phyloP scores from a whole-genome alignment of 2,888 invertebrate species.

The Celastrina argiolus region DNA sequence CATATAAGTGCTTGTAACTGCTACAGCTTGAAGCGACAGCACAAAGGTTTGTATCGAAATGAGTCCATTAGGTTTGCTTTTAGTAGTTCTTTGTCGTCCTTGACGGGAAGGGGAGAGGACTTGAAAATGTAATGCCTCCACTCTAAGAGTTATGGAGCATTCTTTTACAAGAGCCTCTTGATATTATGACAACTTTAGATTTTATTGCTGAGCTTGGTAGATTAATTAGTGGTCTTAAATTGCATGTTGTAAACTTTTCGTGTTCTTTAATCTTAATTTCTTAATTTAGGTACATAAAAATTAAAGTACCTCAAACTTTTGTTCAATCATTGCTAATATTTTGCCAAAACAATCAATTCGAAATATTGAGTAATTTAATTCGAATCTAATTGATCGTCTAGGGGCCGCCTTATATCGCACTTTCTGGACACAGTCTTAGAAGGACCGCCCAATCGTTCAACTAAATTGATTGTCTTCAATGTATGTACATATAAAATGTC shows the following conservation, averaged over 20 bases:
- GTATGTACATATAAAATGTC: conserved; percentile 8
- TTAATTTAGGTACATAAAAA: too few relatives aligned
- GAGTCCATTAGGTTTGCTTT: conserved; percentile 9
- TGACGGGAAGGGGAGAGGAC: not conserved
- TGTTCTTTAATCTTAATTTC: too few relatives aligned
- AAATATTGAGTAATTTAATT: too few relatives aligned
- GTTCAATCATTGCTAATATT: too few relatives aligned
- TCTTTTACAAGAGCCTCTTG: not conserved
- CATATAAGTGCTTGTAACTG: conserved; percentile 1
- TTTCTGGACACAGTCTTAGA: too few relatives aligned
- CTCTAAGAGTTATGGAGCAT: not conserved
- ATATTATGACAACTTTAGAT: not conserved
- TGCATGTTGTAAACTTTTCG: not conserved
- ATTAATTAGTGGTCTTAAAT: not conserved
- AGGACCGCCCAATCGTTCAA: not conserved
- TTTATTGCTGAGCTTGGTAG: not conserved
- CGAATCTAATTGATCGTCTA: too few relatives aligned
- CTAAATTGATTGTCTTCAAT: not conserved
- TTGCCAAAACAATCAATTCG: too few relatives aligned
- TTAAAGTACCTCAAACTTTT: too few relatives aligned
- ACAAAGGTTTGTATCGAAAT: conserved; percentile 13
- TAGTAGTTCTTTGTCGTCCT: conserved; percentile 11
- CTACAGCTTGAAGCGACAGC: not conserved
- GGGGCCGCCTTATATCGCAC: too few relatives aligned
- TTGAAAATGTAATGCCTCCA: not conserved